phyloP scores from a whole-genome alignment of 2,797 vertebrate species.

The Peromyscus aztecus region DNA sequence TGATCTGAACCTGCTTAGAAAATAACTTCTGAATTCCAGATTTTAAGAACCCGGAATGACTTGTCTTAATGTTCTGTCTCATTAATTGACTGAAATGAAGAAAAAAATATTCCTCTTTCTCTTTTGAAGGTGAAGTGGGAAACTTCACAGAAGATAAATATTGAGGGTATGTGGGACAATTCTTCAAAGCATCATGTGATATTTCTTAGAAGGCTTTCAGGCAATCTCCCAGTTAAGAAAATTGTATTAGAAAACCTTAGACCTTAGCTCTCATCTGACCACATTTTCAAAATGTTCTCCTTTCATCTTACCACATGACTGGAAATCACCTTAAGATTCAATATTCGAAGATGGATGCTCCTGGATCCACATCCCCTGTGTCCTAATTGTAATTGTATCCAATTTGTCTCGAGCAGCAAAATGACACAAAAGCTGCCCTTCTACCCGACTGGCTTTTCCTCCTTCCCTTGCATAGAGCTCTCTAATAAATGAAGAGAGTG shows the following conservation, averaged over 20 bases:
- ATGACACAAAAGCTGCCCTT: not conserved
- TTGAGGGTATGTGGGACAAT: not conserved
- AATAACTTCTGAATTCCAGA: conserved; percentile 12
- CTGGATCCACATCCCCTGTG: conserved; percentile 1
- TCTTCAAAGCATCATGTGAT: not conserved
- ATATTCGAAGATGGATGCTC: not conserved
- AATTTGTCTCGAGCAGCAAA: not conserved
- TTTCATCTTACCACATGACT: not conserved
- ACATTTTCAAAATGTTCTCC: conserved; percentile 44
- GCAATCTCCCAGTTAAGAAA: conserved; percentile 2
- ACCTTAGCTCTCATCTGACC: not conserved
- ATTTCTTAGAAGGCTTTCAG: conserved; percentile 37
- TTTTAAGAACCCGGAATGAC: conserved; percentile 23
- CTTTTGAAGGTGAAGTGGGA: conserved; percentile 16
- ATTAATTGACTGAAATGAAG: conserved; percentile 35
- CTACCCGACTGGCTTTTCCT: not conserved
- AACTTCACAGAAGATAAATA: conserved; percentile 60
- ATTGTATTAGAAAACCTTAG: conserved; percentile 39
- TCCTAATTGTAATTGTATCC: conserved; percentile 53
- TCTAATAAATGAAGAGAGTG: not conserved
- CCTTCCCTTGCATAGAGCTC: not conserved
- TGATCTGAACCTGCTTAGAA: not conserved
- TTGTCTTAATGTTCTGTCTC: conserved; percentile 45
- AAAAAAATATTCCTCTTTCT: not conserved
- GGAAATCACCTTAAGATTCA: conserved; percentile 64